Evolutionary conservation across 2,113 vertebrate genomes (phyloP).

Genomic region (Ploceus nigricollis): DNA sequence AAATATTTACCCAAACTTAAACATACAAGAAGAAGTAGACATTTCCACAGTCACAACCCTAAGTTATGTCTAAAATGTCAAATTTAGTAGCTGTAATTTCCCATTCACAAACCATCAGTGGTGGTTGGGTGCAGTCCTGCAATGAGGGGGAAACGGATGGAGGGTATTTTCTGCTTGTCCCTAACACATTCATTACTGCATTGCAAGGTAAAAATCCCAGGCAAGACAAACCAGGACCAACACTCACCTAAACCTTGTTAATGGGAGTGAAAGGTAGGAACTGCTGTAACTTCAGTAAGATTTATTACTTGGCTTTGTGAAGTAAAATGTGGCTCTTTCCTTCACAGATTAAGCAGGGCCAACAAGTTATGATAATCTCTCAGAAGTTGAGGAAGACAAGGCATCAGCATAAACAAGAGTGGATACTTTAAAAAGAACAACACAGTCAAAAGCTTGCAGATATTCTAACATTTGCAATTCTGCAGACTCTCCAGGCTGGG

Average conservation of each 20-base stretch:
- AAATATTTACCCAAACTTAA: slow-evolving; percentile 35
- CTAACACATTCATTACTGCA: neutral
- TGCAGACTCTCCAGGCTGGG: neutral
- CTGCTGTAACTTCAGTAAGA: neutral
- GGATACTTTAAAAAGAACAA: neutral
- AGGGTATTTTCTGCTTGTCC: neutral
- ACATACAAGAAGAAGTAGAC: neutral
- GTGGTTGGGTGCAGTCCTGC: neutral
- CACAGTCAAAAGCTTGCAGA: neutral
- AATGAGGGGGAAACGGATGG: neutral
- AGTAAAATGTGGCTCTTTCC: neutral
- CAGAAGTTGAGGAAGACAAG: neutral
- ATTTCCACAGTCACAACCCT: neutral
- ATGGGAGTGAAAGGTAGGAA: neutral
- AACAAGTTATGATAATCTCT: neutral
- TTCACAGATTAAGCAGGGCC: neutral
- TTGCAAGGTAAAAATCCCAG: neutral
- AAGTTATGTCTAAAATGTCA: neutral
- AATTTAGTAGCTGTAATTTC: neutral
- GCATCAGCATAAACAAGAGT: neutral
- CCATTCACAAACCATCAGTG: neutral
- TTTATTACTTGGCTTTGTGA: neutral
- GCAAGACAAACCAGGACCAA: neutral
- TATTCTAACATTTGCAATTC: neutral
- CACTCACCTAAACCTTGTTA: neutral